Percentiles rank a stretch among this genome's conserved stretches.
Conservation (phyloP, 2,797 vertebrate species). For the Buphagus erythrorhynchus region DNA sequence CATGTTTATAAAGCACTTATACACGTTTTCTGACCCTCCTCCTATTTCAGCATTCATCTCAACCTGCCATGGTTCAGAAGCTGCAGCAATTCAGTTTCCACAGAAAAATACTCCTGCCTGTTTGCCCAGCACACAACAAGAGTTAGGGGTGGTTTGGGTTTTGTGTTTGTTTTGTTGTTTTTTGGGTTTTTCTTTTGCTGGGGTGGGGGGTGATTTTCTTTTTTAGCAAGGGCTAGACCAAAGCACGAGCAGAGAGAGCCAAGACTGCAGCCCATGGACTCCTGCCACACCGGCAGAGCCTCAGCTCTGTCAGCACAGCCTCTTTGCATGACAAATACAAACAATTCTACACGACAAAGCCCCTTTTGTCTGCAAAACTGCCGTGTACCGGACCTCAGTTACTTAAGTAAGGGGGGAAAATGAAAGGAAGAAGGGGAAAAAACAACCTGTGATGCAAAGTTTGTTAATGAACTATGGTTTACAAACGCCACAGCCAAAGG, state of each 20-base stretch:
- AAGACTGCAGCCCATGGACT: not conserved
- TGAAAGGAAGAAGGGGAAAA: not conserved
- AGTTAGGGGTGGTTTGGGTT: not conserved
- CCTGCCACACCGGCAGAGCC: not conserved
- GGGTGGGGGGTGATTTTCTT: not conserved
- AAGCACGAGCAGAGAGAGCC: not conserved
- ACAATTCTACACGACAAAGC: conserved; percentile 28
- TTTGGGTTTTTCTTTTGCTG: not conserved
- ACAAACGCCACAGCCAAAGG: not conserved
- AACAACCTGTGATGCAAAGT: not conserved
- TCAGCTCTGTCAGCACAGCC: not conserved
- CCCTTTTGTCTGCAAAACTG: conserved; percentile 22
- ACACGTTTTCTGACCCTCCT: not conserved
- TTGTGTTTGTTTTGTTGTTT: no score
- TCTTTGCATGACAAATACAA: conserved; percentile 37
- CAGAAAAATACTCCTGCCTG: not conserved
- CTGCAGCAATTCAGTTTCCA: not conserved
- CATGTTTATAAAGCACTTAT: not conserved
- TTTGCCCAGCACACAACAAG: not conserved
- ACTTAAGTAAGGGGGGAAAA: not conserved
- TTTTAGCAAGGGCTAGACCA: not conserved
- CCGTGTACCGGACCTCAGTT: not conserved
- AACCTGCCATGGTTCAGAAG: not conserved
- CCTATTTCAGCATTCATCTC: not conserved
- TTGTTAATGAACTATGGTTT: conserved; percentile 13